phyloP scores from a whole-genome alignment of 2,888 invertebrate species.

The Caenorhabditis wallacei region DNA sequence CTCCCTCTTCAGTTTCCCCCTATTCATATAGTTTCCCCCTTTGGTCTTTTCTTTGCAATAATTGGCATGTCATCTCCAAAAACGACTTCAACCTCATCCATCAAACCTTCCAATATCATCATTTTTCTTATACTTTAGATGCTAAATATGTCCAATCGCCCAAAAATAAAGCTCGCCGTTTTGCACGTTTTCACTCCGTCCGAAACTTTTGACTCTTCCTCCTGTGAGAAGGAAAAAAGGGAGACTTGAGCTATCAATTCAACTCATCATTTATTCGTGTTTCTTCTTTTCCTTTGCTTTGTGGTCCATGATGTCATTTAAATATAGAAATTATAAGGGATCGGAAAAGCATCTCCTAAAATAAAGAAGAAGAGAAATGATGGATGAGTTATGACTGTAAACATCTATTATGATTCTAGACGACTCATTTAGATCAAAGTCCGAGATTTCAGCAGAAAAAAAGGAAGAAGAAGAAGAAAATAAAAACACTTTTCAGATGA shows the following conservation, averaged over 20 bases:
- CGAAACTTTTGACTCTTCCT: conserved; percentile 27
- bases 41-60: neutral
- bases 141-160: conserved; percentile 46
- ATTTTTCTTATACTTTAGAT: conserved; percentile 5
- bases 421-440: conserved; percentile 45
- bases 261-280: conserved; percentile 57
- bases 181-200: conserved; percentile 37
- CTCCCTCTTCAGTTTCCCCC: neutral
- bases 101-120: conserved; percentile 41
- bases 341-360: conserved; percentile 18
- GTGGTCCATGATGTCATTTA: conserved; percentile 53
- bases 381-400: conserved; percentile 51
- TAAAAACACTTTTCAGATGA: conserved; percentile 22
- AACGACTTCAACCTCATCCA: conserved; percentile 21
- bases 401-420: conserved; percentile 30
- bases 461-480: conserved; percentile 14
- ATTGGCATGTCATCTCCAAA: conserved; percentile 11
- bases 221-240: conserved; percentile 2
- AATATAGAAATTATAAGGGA: conserved; percentile 31
- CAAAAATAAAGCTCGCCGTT: conserved; percentile 48
- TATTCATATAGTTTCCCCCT: too few species aligned
- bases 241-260: conserved; percentile 49
- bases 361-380: conserved; percentile 26
- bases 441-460: conserved; percentile 23
- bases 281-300: conserved; percentile 23